phyloP scores from a whole-genome alignment of 1,140 invertebrate species.

The Neoseiulus cucumeris region DNA sequence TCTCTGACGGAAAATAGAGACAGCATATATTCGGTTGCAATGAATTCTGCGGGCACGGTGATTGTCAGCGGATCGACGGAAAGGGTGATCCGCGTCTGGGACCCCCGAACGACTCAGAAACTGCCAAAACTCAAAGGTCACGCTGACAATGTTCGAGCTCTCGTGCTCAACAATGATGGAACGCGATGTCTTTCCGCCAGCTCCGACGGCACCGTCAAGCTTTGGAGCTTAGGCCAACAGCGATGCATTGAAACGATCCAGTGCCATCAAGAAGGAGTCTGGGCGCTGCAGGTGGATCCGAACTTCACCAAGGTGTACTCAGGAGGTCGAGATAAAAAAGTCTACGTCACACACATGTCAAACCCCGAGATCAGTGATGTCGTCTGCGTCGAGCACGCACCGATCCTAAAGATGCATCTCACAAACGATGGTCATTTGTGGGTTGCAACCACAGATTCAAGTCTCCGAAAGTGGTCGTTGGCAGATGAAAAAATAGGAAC shows the following conservation, averaged over 20 bases:
- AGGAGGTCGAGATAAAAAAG: constrained; percentile 73
- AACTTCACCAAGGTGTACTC: constrained; percentile 82
- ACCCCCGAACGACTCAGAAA: constrained; percentile 80
- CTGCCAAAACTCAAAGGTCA: constrained; percentile 94
- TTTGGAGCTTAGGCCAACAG: constrained; percentile 94
- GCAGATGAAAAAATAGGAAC: neutral
- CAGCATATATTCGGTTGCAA: constrained; percentile 94
- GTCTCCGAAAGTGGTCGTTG: constrained; percentile 46
- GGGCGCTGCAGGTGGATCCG: constrained; percentile 56
- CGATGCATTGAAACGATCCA: constrained; percentile 72
- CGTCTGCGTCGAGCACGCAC: constrained; percentile 81
- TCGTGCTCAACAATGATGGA: constrained; percentile 84
- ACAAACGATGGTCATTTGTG: constrained; percentile 62
- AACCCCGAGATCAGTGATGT: constrained; percentile 61
- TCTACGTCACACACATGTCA: constrained; percentile 78
- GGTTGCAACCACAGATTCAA: constrained; percentile 74
- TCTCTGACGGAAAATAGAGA: constrained; percentile 90
- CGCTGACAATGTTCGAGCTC: constrained; percentile 85
- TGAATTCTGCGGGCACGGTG: constrained; percentile 88
- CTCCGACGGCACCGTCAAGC: constrained; percentile 90
- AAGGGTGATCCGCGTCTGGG: constrained; percentile 88
- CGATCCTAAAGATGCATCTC: constrained; percentile 51
- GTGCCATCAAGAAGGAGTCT: constrained; percentile 86
- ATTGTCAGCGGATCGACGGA: constrained; percentile 93
- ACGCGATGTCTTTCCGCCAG: constrained; percentile 77